A percentile compares a stretch with the other conserved stretches of the same genome.
phyloP scores from a whole-genome alignment of 2,888 invertebrate species.

The Lasioglossum malachurum region DNA sequence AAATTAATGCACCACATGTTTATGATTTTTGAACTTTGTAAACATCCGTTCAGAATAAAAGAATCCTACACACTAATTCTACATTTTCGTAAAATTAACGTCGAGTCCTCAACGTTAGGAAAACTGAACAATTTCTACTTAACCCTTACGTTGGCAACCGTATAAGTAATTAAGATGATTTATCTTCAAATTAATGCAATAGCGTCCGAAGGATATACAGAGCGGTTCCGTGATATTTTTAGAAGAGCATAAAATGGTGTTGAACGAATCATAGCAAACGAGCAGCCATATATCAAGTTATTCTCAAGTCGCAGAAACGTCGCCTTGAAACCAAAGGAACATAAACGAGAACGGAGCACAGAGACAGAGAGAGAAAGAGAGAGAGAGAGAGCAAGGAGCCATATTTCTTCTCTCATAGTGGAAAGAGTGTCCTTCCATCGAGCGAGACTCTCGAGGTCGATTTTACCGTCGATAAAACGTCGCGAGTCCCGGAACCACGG shows the following conservation, averaged over 20 bases:
- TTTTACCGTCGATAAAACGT: slow-evolving; percentile 35
- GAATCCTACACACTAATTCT: too few relatives aligned
- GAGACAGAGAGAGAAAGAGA: too few relatives aligned
- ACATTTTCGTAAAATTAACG: too few relatives aligned
- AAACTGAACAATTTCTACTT: not conserved
- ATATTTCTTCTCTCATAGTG: slow-evolving; percentile 29
- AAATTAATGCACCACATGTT: too few relatives aligned
- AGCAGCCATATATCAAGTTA: not conserved
- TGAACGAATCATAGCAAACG: not conserved
- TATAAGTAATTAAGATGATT: not conserved
- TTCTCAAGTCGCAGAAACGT: not conserved
- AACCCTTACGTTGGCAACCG: not conserved
- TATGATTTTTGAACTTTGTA: too few relatives aligned
- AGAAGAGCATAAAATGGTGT: not conserved
- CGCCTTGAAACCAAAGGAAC: slow-evolving; percentile 6
- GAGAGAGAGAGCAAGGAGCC: not conserved
- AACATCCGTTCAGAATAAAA: too few relatives aligned
- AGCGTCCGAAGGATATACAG: not conserved
- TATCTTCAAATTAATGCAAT: not conserved
- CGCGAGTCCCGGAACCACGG: slow-evolving; percentile 29
- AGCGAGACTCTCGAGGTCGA: slow-evolving; percentile 28
- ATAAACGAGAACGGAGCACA: slow-evolving; percentile 4
- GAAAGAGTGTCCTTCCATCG: slow-evolving; percentile 28
- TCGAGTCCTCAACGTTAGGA: not conserved
- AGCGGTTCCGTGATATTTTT: not conserved